Conservation (phyloP, 2,113 vertebrate species). For the Hyaena hyaena region DNA sequence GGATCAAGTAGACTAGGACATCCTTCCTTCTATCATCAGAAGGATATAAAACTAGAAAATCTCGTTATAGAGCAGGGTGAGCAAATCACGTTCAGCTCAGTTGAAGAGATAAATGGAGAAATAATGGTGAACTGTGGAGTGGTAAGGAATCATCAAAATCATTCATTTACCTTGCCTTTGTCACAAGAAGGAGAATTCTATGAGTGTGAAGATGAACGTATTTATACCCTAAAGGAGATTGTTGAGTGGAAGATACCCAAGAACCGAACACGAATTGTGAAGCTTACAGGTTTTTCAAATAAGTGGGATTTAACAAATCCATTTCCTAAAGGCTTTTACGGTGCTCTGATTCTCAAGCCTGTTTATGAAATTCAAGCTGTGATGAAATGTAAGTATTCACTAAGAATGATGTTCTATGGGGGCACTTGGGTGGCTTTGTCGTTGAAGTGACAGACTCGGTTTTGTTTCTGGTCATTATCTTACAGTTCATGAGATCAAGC, state of each 20-base stretch:
- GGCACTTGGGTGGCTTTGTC: no score
- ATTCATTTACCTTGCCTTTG: slow-evolving; percentile 85
- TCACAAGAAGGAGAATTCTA: slow-evolving; percentile 89
- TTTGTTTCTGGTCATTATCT: no score
- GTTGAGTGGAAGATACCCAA: slow-evolving; percentile 91
- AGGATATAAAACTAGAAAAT: slow-evolving; percentile 81
- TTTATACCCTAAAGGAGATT: slow-evolving; percentile 91
- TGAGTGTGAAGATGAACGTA: slow-evolving; percentile 90
- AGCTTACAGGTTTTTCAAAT: slow-evolving; percentile 80
- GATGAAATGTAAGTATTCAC: slow-evolving; percentile 90
- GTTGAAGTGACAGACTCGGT: no score
- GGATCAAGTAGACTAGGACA: slow-evolving; percentile 85
- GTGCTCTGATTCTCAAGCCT: slow-evolving; percentile 86
- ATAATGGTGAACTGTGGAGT: slow-evolving; percentile 84
- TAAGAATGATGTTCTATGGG: background rate
- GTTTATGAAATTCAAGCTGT: slow-evolving; percentile 91
- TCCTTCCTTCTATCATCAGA: slow-evolving; percentile 84
- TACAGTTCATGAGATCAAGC: no score
- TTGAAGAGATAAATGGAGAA: slow-evolving; percentile 76
- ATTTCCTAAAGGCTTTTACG: slow-evolving; percentile 85
- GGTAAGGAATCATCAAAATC: slow-evolving; percentile 77
- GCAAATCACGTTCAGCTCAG: slow-evolving; percentile 84
- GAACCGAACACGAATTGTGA: slow-evolving; percentile 86
- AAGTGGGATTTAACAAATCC: slow-evolving; percentile 75
- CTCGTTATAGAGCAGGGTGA: slow-evolving; percentile 82